These are phyloP conservation scores for Anthopleura xanthogrammica DNA, from an alignment of 92 coral and sea anemone genomes.

Conservation along the genomic window DNA sequence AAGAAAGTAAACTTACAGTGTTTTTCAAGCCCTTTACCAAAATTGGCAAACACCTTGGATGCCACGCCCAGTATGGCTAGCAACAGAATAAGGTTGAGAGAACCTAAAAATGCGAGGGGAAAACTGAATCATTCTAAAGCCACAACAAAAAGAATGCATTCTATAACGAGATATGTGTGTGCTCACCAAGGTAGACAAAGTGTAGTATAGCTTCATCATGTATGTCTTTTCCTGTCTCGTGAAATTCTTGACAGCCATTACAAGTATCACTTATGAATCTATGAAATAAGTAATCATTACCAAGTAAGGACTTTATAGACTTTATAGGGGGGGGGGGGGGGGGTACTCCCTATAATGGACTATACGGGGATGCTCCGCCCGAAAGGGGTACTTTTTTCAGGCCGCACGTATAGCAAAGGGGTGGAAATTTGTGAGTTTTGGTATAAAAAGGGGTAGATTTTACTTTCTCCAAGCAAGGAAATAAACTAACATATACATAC, in stretches of 20 bases:
- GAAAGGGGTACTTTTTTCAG: too few species aligned
- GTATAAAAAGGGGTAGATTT: too few species aligned
- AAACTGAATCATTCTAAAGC: background rate
- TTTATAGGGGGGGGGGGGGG: too few species aligned
- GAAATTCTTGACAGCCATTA: constrained; percentile 69
- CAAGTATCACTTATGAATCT: constrained; percentile 69
- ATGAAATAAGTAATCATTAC: background rate
- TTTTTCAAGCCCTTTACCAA: constrained; percentile 73
- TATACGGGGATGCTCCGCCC: too few species aligned
- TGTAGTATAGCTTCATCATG: constrained; percentile 80
- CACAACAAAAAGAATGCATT: background rate
- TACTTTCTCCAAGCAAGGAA: too few species aligned
- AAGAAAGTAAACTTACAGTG: constrained; percentile 62
- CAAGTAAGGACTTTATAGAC: background rate
- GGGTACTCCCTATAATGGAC: too few species aligned
- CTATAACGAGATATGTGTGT: background rate
- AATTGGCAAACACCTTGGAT: constrained; percentile 63
- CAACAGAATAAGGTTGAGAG: constrained; percentile 54
- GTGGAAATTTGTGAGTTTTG: too few species aligned
- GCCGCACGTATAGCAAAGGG: too few species aligned
- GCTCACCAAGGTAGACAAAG: constrained; percentile 69
- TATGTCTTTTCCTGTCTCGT: constrained; percentile 69
- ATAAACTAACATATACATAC: constrained; percentile 1
- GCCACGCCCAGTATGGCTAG: constrained; percentile 64
- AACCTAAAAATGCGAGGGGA: constrained; percentile 29